phyloP scores from a whole-genome alignment of 2,888 invertebrate species.

The Anarsia innoxiella region DNA sequence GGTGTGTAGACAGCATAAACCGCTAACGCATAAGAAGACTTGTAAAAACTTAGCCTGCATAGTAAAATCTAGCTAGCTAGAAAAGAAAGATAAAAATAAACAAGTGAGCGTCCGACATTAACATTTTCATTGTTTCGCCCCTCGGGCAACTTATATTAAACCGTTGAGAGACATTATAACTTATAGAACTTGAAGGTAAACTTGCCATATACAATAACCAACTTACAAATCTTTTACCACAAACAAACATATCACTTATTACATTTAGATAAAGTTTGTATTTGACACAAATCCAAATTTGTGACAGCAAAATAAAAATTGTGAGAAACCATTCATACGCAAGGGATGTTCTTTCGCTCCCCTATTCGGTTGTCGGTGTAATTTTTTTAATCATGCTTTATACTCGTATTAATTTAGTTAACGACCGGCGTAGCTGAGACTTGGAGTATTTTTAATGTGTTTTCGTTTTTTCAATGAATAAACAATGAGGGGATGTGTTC shows the following conservation, averaged over 20 bases:
- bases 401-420: conserved; percentile 73
- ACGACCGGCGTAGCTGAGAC: conserved; percentile 52
- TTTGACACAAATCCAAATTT: conserved; percentile 18
- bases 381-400: conserved; percentile 75
- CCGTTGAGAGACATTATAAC: conserved; percentile 65
- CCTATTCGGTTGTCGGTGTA: conserved; percentile 54
- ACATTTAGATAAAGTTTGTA: conserved; percentile 22
- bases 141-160: conserved; percentile 56
- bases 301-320: conserved; percentile 18
- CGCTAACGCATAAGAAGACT: too few species aligned
- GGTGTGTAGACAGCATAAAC: too few species aligned
- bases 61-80: conserved; percentile 22
- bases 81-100: conserved; percentile 54
- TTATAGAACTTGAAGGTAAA: conserved; percentile 67
- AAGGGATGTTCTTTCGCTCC: conserved; percentile 49
- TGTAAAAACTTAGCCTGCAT: too few species aligned
- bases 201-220: conserved; percentile 56
- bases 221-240: conserved; percentile 19
- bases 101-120: conserved; percentile 41
- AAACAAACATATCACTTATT: not conserved
- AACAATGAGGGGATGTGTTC: conserved; percentile 44
- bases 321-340: conserved; percentile 55
- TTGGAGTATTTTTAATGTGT: conserved; percentile 43
- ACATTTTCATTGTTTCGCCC: conserved; percentile 67
- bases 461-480: conserved; percentile 67